A percentile compares a stretch with the other conserved stretches of the same genome.
Evolutionary conservation across 1,140 invertebrate genomes (phyloP).

Genomic region (Trypoxylus dichotomus): DNA sequence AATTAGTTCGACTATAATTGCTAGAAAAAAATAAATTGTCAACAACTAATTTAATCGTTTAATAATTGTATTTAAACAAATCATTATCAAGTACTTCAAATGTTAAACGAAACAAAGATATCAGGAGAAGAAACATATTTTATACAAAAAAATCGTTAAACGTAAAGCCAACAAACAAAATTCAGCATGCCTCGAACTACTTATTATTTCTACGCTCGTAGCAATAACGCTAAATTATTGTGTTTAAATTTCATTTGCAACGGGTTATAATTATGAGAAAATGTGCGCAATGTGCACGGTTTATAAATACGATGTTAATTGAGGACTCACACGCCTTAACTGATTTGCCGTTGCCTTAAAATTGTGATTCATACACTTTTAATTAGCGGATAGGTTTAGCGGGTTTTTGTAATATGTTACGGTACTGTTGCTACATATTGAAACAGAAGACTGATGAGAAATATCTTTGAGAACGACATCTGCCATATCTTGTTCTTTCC

Average conservation of each 20-base stretch:
- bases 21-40: too few relatives aligned
- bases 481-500: not conserved
- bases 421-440: conserved; percentile 9
- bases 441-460: conserved; percentile 13
- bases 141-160: not conserved
- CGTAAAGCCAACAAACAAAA: conserved; percentile 2
- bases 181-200: conserved; percentile 11
- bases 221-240: conserved; percentile 27
- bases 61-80: not conserved
- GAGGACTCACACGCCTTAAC: conserved; percentile 16
- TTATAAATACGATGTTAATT: conserved; percentile 26
- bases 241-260: conserved; percentile 31
- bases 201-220: conserved; percentile 18
- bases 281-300: conserved; percentile 24
- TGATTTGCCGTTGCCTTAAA: conserved; percentile 27
- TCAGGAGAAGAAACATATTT: not conserved
- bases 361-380: conserved; percentile 29
- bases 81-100: not conserved
- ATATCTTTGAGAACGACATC: conserved; percentile 19
- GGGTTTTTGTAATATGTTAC: conserved; percentile 29
- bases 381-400: conserved; percentile 31
- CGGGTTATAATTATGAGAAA: conserved; percentile 29
- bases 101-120: not conserved
- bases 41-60: not conserved
- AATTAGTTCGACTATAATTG: too few relatives aligned